Evolutionary conservation across 2,113 vertebrate species (phyloP).

Genomic region (Etheostoma cragini): DNA sequence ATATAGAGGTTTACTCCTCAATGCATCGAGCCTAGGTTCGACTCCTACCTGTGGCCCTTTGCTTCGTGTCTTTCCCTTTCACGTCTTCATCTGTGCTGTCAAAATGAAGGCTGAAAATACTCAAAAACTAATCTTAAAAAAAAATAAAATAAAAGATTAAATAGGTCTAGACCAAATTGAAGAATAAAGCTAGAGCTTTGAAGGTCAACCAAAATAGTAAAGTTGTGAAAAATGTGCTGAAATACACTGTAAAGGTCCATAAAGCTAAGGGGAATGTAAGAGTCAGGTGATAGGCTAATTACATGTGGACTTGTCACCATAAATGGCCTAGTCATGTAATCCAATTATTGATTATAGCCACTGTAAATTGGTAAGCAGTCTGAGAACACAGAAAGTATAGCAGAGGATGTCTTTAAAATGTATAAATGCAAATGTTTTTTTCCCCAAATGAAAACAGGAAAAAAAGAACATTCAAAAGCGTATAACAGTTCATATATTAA

Average conservation of each 20-base stretch:
- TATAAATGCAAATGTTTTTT: conserved; percentile 70
- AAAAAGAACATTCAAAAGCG: conserved; percentile 62
- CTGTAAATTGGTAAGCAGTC: not conserved
- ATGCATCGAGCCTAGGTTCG: no score
- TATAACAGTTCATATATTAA: conserved; percentile 79
- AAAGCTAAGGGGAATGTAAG: not conserved
- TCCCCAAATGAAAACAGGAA: conserved; percentile 58
- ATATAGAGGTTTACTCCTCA: no score
- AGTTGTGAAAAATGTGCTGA: not conserved
- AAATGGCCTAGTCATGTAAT: not conserved
- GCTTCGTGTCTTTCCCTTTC: no score
- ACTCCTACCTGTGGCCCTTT: no score
- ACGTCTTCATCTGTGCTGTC: no score
- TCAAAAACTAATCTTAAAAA: no score
- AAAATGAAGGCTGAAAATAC: no score
- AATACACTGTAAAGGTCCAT: not conserved
- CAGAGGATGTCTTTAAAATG: conserved; percentile 45
- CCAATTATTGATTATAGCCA: not conserved
- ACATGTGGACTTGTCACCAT: not conserved
- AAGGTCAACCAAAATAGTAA: not conserved
- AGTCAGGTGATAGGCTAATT: not conserved
- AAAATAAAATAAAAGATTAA: no score
- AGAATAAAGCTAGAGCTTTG: not conserved
- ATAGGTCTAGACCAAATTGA: no score
- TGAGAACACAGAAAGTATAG: conserved; percentile 39